Evolutionary conservation across 2,888 invertebrate genomes (phyloP).

Genomic region (Coelinius sp.): DNA sequence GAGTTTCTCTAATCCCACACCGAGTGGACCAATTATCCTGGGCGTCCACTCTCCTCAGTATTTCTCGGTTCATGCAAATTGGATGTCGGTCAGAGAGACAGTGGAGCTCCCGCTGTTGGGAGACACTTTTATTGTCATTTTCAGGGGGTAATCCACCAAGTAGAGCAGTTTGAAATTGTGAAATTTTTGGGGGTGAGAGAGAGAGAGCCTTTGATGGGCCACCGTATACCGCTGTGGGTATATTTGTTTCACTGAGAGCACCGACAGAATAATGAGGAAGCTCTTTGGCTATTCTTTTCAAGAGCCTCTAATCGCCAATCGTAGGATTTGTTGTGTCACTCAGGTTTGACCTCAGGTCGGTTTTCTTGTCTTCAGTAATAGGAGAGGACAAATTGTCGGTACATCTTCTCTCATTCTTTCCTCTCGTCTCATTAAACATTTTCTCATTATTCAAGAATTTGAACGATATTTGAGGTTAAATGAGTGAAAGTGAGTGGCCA

Average conservation of each 20-base stretch:
- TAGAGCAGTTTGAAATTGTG: slow-evolving; percentile 6
- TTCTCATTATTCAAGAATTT: background rate
- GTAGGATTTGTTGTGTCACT: slow-evolving; percentile 10
- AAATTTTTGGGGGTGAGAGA: background rate
- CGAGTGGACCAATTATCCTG: slow-evolving; percentile 56
- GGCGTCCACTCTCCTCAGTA: slow-evolving; percentile 42
- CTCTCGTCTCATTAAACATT: slow-evolving; percentile 7
- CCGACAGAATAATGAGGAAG: slow-evolving; percentile 40
- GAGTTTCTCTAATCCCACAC: slow-evolving; percentile 22
- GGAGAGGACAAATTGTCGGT: background rate
- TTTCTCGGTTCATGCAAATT: slow-evolving; percentile 63
- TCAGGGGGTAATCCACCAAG: background rate
- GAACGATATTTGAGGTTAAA: background rate
- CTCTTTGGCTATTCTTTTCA: background rate
- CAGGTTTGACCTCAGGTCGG: slow-evolving; percentile 13
- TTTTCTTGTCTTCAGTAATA: background rate
- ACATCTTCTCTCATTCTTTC: background rate
- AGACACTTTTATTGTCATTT: slow-evolving; percentile 14
- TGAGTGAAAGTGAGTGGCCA: slow-evolving; percentile 4
- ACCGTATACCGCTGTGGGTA: slow-evolving; percentile 32
- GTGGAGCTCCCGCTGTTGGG: slow-evolving; percentile 20
- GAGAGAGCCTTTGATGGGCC: background rate
- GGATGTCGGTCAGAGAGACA: slow-evolving; percentile 59
- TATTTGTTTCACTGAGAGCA: slow-evolving; percentile 46
- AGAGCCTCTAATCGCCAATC: background rate